These are phyloP conservation scores for Cristatella mucedo DNA, from an alignment of 2,888 invertebrate species.

Conservation along the genomic window DNA sequence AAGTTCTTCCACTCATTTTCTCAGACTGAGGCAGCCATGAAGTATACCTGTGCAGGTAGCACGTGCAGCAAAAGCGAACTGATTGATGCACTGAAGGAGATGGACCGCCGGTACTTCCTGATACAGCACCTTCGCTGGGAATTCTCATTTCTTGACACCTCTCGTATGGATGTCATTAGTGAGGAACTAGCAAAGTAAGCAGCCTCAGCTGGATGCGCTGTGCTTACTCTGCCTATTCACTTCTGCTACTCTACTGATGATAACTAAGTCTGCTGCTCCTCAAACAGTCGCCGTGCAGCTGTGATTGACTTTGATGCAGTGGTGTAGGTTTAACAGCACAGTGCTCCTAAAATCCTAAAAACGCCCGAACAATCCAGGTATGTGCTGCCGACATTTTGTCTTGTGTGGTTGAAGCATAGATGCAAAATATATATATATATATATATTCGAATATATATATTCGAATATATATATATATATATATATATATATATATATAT, in stretches of 20 bases:
- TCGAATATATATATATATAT: too few relatives aligned
- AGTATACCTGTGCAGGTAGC: slow-evolving; percentile 23
- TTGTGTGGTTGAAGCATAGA: not conserved
- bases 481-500: too few relatives aligned
- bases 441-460: too few relatives aligned
- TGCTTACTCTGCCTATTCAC: too few relatives aligned
- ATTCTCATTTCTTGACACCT: slow-evolving; percentile 27
- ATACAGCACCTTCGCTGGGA: slow-evolving; percentile 33
- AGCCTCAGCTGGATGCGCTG: too few relatives aligned
- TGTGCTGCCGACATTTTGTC: not conserved
- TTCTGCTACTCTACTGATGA: too few relatives aligned
- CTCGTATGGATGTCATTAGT: slow-evolving; percentile 22
- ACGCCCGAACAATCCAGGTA: not conserved
- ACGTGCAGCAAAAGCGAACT: slow-evolving; percentile 23
- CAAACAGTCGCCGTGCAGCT: too few relatives aligned
- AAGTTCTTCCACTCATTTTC: too few relatives aligned
- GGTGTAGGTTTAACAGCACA: too few relatives aligned
- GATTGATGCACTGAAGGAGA: slow-evolving; percentile 27
- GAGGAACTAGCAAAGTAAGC: slow-evolving; percentile 27
- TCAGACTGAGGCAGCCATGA: slow-evolving; percentile 26
- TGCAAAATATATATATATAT: not conserved
- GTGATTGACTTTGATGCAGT: too few relatives aligned
- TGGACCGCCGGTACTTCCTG: slow-evolving; percentile 33
- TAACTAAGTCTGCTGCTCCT: too few relatives aligned
- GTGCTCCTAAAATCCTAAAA: not conserved